These are phyloP conservation scores for Apteryx owenii DNA, from an alignment of 2,113 vertebrate genomes.

Conservation along the genomic window DNA sequence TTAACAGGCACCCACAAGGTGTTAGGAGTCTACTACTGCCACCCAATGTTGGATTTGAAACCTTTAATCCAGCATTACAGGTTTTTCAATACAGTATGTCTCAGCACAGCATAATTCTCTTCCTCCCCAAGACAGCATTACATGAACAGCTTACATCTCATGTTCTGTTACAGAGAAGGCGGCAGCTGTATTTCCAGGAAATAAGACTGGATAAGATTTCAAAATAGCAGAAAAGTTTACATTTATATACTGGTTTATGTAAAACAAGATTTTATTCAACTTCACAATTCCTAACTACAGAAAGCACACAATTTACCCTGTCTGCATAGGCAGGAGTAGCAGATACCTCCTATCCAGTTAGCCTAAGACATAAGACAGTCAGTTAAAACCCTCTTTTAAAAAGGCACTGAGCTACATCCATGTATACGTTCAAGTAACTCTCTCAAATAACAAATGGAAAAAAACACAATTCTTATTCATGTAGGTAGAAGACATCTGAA, in stretches of 20 bases:
- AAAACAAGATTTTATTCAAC: neutral
- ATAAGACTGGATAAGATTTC: neutral
- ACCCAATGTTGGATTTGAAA: neutral
- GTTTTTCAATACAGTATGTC: neutral
- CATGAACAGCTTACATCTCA: neutral
- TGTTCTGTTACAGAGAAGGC: neutral
- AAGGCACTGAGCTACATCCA: neutral
- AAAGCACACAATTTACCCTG: neutral
- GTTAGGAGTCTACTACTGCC: slow-evolving; percentile 19
- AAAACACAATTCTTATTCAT: neutral
- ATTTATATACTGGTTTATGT: neutral
- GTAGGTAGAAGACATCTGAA: neutral
- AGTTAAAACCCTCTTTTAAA: neutral
- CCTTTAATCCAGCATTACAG: neutral
- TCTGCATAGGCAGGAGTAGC: neutral
- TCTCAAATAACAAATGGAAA: neutral
- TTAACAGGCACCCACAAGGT: neutral
- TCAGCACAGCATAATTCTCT: neutral
- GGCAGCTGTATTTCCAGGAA: neutral
- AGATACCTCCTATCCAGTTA: neutral
- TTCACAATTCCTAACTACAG: neutral
- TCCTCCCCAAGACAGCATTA: neutral
- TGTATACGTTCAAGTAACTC: neutral
- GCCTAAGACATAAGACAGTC: neutral
- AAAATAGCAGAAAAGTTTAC: neutral